A percentile compares a stretch with the other conserved stretches of the same genome.
Evolutionary conservation across 92 coral and sea anemone genomes (phyloP).

Genomic region (Anthopleura xanthogrammica): DNA sequence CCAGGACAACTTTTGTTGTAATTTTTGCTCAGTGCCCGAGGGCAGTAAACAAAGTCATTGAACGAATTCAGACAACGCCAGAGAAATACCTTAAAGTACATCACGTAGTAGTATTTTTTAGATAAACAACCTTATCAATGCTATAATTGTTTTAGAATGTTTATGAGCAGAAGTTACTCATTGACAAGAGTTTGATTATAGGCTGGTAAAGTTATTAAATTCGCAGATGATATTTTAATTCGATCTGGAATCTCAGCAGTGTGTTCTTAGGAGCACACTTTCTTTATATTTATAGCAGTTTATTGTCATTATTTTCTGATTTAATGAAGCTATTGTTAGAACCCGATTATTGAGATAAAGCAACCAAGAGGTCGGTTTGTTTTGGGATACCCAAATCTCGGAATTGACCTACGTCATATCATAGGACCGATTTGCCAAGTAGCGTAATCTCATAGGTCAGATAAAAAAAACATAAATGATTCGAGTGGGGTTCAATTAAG

Average conservation of each 20-base stretch:
- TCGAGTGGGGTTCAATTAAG: neutral
- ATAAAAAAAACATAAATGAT: neutral
- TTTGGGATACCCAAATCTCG: neutral
- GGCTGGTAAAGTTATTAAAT: no score
- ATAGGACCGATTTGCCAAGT: neutral
- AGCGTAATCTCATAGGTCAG: slow-evolving; percentile 1
- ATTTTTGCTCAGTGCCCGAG: neutral
- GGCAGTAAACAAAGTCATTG: slow-evolving; percentile 2
- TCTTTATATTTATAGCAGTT: neutral
- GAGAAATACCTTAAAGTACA: neutral
- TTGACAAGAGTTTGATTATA: no score
- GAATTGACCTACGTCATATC: no score
- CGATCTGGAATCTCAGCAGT: neutral
- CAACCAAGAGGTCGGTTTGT: neutral
- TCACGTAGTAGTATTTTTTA: neutral
- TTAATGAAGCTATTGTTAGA: neutral
- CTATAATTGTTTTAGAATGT: neutral
- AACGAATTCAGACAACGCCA: neutral
- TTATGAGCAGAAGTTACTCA: neutral
- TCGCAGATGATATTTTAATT: neutral
- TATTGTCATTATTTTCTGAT: neutral
- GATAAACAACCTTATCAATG: neutral
- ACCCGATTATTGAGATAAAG: neutral
- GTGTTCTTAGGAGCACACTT: neutral
- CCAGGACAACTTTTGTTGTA: neutral